Evolutionary conservation across 2,888 invertebrate genomes (phyloP), one percentile per base, ranked within the genome.

Genomic region (Latheticus oryzae): DNA sequence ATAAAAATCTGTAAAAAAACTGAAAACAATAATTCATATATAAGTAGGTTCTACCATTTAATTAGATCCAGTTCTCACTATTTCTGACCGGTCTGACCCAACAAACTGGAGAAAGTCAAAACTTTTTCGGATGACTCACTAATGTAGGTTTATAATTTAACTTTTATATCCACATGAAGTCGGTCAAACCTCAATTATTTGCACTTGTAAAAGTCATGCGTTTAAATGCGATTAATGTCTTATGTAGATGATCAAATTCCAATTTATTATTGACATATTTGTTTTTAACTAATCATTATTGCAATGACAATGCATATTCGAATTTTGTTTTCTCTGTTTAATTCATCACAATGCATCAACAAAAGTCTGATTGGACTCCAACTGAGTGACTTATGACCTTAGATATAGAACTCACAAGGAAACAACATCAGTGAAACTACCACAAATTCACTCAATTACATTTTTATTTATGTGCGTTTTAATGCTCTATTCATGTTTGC

Each of bases 331-430:
- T n/a, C n/a, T n/a, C n/a, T n/a, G 21, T 3, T 24, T 24, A 5
- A 8, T 37, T 15, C 37, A 19, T 35, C 16, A 5, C n/a, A 35
- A 30, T 12, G n/a, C 30, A 5, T 37, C 48, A 21, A 32, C 38
- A 26, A 7, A 24, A 19, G 12, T 35, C 19, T 51, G 57, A 57
- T 51, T 59, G 64, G 64, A 52, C 42, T 43, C 64, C 62, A 48
- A 37, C 60, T 23, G 64, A 33, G 60, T 64, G 59, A 64, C 62
- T 64, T 64, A 64, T 58, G 59, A 59, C 53, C 54, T 43, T 30
- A 47, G 47, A 60, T 54, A 61, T 58, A 56, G 35, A 32, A 24
- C 38, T 33, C 60, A 57, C 42, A 47, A 59, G 62, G 59, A 62
- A 64, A 60, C 55, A 54, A 32, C 55, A 61, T 60, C 54, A 40